Conservation (phyloP, 1,140 invertebrate species). For the Cyclina sinensis region DNA sequence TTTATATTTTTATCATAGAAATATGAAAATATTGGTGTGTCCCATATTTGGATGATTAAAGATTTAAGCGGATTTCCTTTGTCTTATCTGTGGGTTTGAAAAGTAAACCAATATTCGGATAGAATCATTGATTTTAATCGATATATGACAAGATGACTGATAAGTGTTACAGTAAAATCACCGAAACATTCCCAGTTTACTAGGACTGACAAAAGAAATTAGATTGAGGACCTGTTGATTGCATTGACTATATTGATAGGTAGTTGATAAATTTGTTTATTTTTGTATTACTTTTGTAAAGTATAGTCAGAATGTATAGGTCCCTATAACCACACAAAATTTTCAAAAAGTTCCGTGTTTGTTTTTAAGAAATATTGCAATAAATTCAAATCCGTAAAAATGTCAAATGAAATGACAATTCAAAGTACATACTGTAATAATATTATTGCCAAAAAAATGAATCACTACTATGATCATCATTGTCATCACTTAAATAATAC, state of each 20-base stretch:
- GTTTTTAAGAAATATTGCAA: too few species aligned
- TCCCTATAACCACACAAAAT: too few species aligned
- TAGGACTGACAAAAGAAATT: background rate
- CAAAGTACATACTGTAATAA: too few species aligned
- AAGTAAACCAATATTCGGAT: background rate
- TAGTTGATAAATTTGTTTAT: slow-evolving; percentile 10
- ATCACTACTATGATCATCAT: too few species aligned
- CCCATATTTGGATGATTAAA: background rate
- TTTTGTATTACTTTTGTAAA: background rate
- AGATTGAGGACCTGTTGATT: background rate
- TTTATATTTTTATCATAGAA: too few species aligned
- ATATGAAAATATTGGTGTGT: background rate
- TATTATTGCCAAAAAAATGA: too few species aligned
- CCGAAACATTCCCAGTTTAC: background rate
- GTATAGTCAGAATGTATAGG: background rate
- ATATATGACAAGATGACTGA: background rate
- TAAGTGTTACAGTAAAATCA: background rate
- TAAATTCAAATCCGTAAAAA: too few species aligned
- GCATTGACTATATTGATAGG: background rate
- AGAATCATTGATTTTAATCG: background rate
- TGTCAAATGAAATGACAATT: too few species aligned
- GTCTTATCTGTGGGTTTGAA: background rate
- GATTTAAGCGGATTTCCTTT: background rate
- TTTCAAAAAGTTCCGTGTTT: too few species aligned
- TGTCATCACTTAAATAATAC: too few species aligned